phyloP scores from a whole-genome alignment of 2,797 vertebrate genomes.

The Phrynocephalus vlangalii region DNA sequence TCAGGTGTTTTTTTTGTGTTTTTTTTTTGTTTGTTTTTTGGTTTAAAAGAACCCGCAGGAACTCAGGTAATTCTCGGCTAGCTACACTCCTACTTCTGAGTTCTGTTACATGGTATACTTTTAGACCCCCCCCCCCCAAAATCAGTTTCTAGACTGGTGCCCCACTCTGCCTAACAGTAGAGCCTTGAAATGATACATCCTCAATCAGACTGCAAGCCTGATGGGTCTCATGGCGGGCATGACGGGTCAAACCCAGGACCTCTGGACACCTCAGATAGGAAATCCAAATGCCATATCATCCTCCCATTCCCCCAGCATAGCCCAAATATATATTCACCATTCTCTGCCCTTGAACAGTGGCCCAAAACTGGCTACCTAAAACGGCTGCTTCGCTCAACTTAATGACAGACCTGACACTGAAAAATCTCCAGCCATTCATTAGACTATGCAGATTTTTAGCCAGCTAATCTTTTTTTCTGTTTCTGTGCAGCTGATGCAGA shows the following conservation, averaged over 20 bases:
- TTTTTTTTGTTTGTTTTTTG: no score
- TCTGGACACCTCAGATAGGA: not conserved
- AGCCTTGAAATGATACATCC: not conserved
- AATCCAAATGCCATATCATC: not conserved
- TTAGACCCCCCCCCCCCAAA: not conserved
- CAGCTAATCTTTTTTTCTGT: not conserved
- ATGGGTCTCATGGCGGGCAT: not conserved
- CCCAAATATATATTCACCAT: not conserved
- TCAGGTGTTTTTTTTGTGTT: no score
- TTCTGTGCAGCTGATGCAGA: not conserved
- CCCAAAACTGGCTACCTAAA: not conserved
- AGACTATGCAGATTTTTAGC: not conserved
- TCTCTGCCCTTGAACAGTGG: not conserved
- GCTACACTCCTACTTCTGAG: no score
- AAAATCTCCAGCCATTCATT: not conserved
- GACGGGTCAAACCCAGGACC: not conserved
- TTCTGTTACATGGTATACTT: no score
- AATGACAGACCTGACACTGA: not conserved
- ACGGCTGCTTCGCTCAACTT: not conserved
- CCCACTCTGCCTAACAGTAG: not conserved
- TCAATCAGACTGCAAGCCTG: not conserved
- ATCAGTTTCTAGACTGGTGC: not conserved
- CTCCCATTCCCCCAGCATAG: no score
- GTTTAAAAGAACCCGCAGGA: no score
- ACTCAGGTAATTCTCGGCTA: no score